A percentile compares a stretch with the other conserved stretches of the same genome.
Conservation (phyloP, 2,113 vertebrate genomes). For the Pseudorhombus dupliciocellatus region DNA sequence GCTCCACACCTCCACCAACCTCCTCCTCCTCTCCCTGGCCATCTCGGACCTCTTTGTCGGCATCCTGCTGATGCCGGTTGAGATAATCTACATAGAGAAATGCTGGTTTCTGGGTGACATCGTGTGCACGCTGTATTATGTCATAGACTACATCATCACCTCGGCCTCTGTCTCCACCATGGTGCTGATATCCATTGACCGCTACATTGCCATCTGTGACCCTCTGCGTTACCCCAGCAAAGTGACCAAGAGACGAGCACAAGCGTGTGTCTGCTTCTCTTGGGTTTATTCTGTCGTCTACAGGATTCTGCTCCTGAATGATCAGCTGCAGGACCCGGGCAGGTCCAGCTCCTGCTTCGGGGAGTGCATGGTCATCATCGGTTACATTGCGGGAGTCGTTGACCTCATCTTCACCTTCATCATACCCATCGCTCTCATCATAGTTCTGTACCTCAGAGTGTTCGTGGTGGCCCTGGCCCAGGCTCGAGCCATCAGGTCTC, state of each 20-base stretch:
- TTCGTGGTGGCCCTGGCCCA: slow-evolving; percentile 57
- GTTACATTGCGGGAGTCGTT: not conserved
- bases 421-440: slow-evolving; percentile 36
- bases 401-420: slow-evolving; percentile 50
- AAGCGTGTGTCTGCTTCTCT: slow-evolving; percentile 24
- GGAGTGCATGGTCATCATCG: slow-evolving; percentile 39
- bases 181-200: slow-evolving; percentile 64
- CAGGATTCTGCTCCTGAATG: slow-evolving; percentile 20
- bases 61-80: slow-evolving; percentile 48
- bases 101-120: slow-evolving; percentile 62
- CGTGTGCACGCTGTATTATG: slow-evolving; percentile 47
- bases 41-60: slow-evolving; percentile 62
- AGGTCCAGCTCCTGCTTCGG: slow-evolving; percentile 43
- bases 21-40: slow-evolving; percentile 72
- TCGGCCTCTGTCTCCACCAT: slow-evolving; percentile 58
- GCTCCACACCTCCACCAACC: slow-evolving; percentile 78
- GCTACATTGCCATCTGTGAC: slow-evolving; percentile 64
- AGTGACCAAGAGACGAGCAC: slow-evolving; percentile 20
- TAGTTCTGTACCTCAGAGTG: slow-evolving; percentile 44
- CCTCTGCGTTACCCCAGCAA: slow-evolving; percentile 46
- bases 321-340: slow-evolving; percentile 22
- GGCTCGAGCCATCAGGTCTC: slow-evolving; percentile 35
- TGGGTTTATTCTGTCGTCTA: slow-evolving; percentile 43
- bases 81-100: slow-evolving; percentile 30
- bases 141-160: slow-evolving; percentile 51